Percentiles rank a stretch among this genome's conserved stretches.
These are phyloP conservation scores for Eucera pruinosa DNA, from an alignment of 2,888 invertebrate species.

Conservation along the genomic window DNA sequence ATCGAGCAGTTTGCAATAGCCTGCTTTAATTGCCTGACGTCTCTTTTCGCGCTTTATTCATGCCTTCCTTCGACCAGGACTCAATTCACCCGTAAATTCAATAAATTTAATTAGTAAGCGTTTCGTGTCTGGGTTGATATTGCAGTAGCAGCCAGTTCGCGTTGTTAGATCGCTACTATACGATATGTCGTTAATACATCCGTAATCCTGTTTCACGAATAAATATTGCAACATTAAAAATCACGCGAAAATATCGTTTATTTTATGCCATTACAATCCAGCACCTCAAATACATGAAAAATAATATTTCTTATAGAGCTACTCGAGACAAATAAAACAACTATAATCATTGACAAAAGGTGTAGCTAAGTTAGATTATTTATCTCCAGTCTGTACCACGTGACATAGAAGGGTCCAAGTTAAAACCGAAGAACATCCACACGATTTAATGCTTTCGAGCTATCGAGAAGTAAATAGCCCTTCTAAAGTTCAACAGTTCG, in stretches of 20 bases:
- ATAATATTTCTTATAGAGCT: background rate
- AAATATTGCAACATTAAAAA: slow-evolving; percentile 5
- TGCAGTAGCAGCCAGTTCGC: slow-evolving; percentile 10
- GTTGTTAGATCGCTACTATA: background rate
- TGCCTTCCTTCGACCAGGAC: slow-evolving; percentile 25
- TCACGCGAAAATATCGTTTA: background rate
- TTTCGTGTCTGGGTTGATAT: slow-evolving; percentile 20
- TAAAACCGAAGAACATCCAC: slow-evolving; percentile 10
- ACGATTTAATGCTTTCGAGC: slow-evolving; percentile 33
- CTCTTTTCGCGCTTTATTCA: slow-evolving; percentile 42
- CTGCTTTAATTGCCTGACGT: slow-evolving; percentile 34
- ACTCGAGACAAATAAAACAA: too few species aligned
- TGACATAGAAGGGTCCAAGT: slow-evolving; percentile 6
- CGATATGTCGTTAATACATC: background rate
- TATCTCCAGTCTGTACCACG: slow-evolving; percentile 10
- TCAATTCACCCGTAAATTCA: slow-evolving; percentile 34
- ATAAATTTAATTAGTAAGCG: slow-evolving; percentile 48
- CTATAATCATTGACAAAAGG: too few species aligned
- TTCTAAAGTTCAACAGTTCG: slow-evolving; percentile 40
- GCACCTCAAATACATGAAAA: background rate
- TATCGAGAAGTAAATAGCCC: slow-evolving; percentile 39
- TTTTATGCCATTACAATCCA: background rate
- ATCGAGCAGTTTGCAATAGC: slow-evolving; percentile 29
- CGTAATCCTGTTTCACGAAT: slow-evolving; percentile 2
- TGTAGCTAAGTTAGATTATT: too few species aligned